Evolutionary conservation across 2,113 vertebrate species (phyloP).

Genomic region (Ceyx cyanopectus): DNA sequence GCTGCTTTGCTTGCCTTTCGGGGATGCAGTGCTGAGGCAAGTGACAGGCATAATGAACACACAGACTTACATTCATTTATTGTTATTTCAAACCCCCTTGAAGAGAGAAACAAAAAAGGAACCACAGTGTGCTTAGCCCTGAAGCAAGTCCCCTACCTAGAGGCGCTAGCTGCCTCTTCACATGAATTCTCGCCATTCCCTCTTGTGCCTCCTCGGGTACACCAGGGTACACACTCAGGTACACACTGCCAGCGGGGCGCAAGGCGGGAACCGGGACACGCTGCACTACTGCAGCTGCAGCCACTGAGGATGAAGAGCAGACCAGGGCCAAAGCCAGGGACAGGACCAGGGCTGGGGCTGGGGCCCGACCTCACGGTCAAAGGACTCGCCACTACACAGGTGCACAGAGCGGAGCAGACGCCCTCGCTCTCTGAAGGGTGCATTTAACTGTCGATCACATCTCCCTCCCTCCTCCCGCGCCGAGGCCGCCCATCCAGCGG

Average conservation of each 20-base stretch:
- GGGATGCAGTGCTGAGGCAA: not conserved
- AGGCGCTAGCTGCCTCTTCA: fast-evolving
- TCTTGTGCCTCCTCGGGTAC: not conserved
- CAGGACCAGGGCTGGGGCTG: too few relatives aligned
- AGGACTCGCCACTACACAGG: fast-evolving
- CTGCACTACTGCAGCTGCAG: fast-evolving
- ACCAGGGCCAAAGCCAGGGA: too few relatives aligned
- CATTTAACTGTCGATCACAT: not conserved
- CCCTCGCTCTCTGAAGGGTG: not conserved
- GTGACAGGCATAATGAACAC: not conserved
- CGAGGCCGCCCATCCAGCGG: fast-evolving
- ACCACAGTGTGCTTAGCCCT: too few relatives aligned
- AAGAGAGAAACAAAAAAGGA: not conserved
- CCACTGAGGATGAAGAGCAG: too few relatives aligned
- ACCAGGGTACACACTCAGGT: too few relatives aligned
- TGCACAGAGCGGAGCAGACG: fast-evolving
- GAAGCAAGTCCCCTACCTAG: not conserved
- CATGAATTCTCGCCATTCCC: not conserved
- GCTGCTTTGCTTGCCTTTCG: not conserved
- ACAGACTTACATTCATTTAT: not conserved
- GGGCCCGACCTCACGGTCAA: fast-evolving
- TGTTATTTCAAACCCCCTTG: not conserved
- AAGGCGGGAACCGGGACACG: fast-evolving
- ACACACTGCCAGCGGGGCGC: not conserved
- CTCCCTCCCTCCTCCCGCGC: fast-evolving